Percentiles rank a stretch among this genome's conserved stretches.
Evolutionary conservation across 2,797 vertebrate genomes (phyloP).

Genomic region (Tapirus indicus): DNA sequence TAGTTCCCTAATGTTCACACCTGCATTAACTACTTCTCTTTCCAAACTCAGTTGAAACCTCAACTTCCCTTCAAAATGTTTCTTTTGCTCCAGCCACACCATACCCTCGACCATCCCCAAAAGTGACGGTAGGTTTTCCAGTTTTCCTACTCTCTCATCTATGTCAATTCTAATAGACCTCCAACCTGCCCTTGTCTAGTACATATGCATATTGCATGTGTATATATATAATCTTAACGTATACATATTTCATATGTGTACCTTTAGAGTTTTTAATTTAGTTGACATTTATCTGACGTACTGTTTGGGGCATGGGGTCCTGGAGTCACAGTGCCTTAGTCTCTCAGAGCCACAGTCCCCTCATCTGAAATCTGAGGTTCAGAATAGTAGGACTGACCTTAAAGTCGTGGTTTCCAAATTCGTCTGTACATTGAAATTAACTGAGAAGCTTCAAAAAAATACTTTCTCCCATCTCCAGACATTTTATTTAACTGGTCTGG

Average conservation of each 20-base stretch:
- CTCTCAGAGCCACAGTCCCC: background rate
- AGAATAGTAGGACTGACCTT: background rate
- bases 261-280: background rate
- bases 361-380: background rate
- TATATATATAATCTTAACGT: background rate
- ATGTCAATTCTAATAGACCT: background rate
- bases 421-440: background rate
- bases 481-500: background rate
- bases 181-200: background rate
- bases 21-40: background rate
- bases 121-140: background rate
- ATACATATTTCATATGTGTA: background rate
- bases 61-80: background rate
- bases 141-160: background rate
- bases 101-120: fast-evolving
- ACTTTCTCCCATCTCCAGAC: background rate
- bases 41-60: background rate
- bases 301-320: background rate
- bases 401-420: background rate
- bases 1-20: background rate
- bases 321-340: background rate
- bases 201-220: background rate
- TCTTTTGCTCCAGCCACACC: background rate
- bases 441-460: background rate
- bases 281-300: background rate